A percentile compares a stretch with the other conserved stretches of the same genome.
These are phyloP conservation scores for Muschampia plurimacula DNA, from an alignment of 2,888 invertebrate genomes.

Conservation along the genomic window DNA sequence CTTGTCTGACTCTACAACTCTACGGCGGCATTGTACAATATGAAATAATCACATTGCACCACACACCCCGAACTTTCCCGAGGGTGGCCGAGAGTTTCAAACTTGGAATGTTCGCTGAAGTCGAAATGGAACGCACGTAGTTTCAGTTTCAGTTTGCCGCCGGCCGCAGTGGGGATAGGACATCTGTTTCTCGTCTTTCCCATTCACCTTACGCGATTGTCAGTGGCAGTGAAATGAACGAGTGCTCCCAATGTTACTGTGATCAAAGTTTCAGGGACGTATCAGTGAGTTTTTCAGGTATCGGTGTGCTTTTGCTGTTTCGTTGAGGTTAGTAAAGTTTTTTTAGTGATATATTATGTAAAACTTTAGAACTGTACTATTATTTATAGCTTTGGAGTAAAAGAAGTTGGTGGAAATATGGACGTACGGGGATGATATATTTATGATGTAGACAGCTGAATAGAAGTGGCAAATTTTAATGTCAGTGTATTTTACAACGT, in stretches of 20 bases:
- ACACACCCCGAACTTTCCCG: conserved; percentile 55
- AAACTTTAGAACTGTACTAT: neutral
- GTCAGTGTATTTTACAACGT: too few relatives aligned
- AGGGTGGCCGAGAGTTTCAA: conserved; percentile 53
- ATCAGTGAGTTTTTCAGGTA: conserved; percentile 48
- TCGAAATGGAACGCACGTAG: conserved; percentile 51
- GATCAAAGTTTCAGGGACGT: conserved; percentile 46
- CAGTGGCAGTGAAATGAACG: conserved; percentile 59
- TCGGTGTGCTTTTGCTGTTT: conserved; percentile 18
- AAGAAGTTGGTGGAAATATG: neutral
- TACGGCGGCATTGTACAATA: conserved; percentile 4
- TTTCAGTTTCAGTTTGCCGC: conserved; percentile 56
- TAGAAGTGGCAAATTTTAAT: too few relatives aligned
- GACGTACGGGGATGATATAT: neutral
- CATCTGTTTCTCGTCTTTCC: conserved; percentile 45
- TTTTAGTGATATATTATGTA: neutral
- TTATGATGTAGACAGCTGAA: too few relatives aligned
- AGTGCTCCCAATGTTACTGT: conserved; percentile 55
- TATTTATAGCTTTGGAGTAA: neutral
- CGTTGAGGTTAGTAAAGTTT: conserved; percentile 21
- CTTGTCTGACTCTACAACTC: neutral
- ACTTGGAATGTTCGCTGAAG: conserved; percentile 55
- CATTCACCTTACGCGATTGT: conserved; percentile 48
- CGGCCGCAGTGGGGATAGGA: conserved; percentile 52
- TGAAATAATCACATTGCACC: conserved; percentile 42